Percentiles rank a stretch among this genome's conserved stretches.
These are phyloP conservation scores for Pholis gunnellus DNA, from an alignment of 2,113 vertebrate species.

Conservation along the genomic window DNA sequence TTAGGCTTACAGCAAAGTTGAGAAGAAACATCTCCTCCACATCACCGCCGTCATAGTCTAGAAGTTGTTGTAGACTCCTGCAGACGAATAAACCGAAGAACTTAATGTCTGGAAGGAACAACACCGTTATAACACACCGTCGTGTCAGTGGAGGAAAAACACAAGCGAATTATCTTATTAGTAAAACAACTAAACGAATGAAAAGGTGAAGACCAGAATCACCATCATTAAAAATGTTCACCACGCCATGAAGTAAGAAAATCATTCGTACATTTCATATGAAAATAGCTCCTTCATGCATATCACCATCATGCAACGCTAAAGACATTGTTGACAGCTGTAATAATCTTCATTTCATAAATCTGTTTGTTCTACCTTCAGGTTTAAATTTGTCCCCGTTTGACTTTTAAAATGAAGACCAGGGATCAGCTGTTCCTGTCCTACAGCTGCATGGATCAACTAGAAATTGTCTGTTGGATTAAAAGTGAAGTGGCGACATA, in stretches of 20 bases:
- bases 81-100: constrained; percentile 11
- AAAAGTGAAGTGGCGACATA: neutral
- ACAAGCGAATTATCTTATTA: neutral
- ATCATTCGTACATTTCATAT: neutral
- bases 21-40: constrained; percentile 95
- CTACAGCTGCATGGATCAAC: constrained; percentile 12
- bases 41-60: constrained; percentile 92
- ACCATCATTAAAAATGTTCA: neutral
- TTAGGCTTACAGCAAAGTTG: constrained; percentile 91
- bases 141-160: neutral
- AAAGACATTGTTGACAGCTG: neutral
- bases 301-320: no score
- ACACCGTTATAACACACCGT: neutral
- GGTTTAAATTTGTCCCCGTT: neutral
- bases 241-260: neutral
- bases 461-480: neutral
- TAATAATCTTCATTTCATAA: neutral
- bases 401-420: constrained; percentile 18
- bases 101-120: constrained; percentile 25
- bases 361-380: neutral
- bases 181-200: neutral
- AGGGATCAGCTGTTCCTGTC: constrained; percentile 14
- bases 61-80: constrained; percentile 95
- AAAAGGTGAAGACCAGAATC: constrained; percentile 6
- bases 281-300: neutral